These are phyloP conservation scores for Magallana gigas DNA, from an alignment of 1,140 invertebrate species.

Conservation along the genomic window DNA sequence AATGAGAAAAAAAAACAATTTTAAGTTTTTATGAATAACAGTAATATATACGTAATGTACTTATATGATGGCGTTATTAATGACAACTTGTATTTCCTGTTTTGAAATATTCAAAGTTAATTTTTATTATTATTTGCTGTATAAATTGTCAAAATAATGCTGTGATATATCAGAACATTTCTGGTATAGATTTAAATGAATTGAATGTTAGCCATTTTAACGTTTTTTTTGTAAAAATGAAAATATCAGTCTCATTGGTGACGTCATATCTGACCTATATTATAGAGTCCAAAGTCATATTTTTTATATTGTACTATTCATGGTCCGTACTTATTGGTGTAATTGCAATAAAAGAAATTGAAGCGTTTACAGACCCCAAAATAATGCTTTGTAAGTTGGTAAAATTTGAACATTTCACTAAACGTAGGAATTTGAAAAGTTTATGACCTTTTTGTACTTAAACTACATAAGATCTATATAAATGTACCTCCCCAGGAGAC, in stretches of 20 bases:
- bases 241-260: background rate
- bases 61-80: background rate
- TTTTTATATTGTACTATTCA: background rate
- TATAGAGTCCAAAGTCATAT: background rate
- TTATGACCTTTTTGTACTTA: background rate
- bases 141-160: background rate
- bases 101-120: background rate
- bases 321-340: no score
- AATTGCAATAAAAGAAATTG: no score
- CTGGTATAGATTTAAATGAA: background rate
- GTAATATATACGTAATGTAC: background rate
- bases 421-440: no score
- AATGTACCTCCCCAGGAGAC: background rate
- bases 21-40: background rate
- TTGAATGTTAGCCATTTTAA: background rate
- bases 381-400: no score
- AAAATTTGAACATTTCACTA: no score
- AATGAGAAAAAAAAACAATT: background rate
- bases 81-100: background rate
- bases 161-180: background rate
- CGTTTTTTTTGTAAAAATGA: background rate
- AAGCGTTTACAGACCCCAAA: no score
- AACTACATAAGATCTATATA: background rate
- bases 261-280: background rate
- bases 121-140: background rate